A percentile compares a stretch with the other conserved stretches of the same genome.
These are phyloP conservation scores for Polypterus bichir DNA, from an alignment of 2,113 vertebrate genomes.

Conservation along the genomic window DNA sequence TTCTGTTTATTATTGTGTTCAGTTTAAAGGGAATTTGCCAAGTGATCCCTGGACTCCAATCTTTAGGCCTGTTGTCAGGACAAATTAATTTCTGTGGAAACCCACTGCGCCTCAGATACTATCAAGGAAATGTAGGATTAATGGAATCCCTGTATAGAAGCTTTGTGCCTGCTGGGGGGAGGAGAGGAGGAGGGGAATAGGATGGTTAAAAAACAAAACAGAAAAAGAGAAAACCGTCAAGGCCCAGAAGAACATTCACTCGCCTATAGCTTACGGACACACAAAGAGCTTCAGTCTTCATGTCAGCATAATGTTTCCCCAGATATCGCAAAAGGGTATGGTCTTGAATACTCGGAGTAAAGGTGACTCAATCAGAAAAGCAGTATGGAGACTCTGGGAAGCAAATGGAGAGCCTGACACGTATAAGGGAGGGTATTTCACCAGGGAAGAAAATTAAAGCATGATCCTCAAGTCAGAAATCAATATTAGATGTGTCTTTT, in stretches of 20 bases:
- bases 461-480: no score
- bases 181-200: constrained; percentile 14
- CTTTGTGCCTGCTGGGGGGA: constrained; percentile 29
- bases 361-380: not conserved
- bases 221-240: not conserved
- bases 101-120: constrained; percentile 46
- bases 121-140: constrained; percentile 56
- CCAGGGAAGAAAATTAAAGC: no score
- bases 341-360: not conserved
- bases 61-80: constrained; percentile 54
- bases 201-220: constrained; percentile 15
- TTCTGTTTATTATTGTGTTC: constrained; percentile 50
- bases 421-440: no score
- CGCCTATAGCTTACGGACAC: constrained; percentile 7
- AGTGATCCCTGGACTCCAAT: constrained; percentile 54
- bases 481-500: no score
- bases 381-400: no score
- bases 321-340: not conserved
- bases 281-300: constrained; percentile 22
- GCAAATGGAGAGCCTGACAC: no score
- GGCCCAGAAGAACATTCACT: constrained; percentile 21
- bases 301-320: not conserved
- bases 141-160: constrained; percentile 44
- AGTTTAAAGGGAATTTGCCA: constrained; percentile 50
- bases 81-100: constrained; percentile 64